Evolutionary conservation across 2,888 invertebrate species (phyloP), one percentile per base, ranked within the genome.

Genomic region (Hedychridium roseum): DNA sequence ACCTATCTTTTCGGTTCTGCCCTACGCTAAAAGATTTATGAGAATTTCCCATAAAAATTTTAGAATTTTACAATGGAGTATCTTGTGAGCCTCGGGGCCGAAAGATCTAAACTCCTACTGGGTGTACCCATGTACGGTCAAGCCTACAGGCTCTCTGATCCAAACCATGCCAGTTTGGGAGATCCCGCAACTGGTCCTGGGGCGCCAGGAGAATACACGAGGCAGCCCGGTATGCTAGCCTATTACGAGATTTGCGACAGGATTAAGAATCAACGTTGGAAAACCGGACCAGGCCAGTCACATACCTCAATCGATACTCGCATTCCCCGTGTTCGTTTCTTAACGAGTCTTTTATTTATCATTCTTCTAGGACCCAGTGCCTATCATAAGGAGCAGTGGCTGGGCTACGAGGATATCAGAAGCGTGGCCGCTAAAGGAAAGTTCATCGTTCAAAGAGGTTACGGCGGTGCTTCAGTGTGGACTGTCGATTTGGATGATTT

Each of bases 121-220:
- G 93, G 94, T 0, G 83, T 94, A 47, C 92, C 94, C 0, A 89
- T 94, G 76, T 94, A 94, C 68, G 94, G 94, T 0, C 93, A 94
- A 74, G 86, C 88, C n/a, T 95, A 89, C 67, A 87, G 88, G 18
- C 77, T 95, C 16, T 81, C 83, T 1, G 80, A 79, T 31, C 67
- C 70, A 0, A 58, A 57, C 34, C 66, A 73, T 11, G 58, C 68
- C 1, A 80, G 80, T 0, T 83, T 88, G 1, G 91, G 91, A 0
- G 82, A 86, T 1, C 79, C 87, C 0, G 83, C 88, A 0, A 82
- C 83, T 0, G 92, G 91, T 0, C 88, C 92, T 0, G 94, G 94
- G 0, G 85, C 85, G 40, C 83, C 91, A 0, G 93, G 93, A 15
- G 90, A 91, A 70, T 88, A 86, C 54, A 92, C 93, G 0, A 88